Evolutionary conservation across 2,888 invertebrate species (phyloP).

Genomic region (Gibbula magus): DNA sequence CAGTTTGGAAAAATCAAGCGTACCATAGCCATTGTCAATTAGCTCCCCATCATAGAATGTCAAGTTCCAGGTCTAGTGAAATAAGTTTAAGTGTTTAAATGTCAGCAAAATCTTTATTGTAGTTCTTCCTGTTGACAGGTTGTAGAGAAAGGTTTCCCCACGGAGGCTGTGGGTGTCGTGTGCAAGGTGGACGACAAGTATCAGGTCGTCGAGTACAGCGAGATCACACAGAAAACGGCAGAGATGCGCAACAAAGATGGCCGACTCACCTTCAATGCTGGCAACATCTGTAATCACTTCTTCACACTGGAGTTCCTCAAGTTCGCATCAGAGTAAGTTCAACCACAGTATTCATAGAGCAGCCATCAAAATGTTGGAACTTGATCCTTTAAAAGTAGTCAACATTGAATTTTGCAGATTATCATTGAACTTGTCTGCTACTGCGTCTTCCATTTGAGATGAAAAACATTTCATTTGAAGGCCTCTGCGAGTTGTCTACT

Average conservation of each 20-base stretch:
- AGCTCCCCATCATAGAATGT: too few relatives aligned
- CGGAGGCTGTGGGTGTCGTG: slow-evolving; percentile 96
- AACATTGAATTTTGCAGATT: not conserved
- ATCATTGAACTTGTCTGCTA: too few relatives aligned
- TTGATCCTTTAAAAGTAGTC: not conserved
- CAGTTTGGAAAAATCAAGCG: too few relatives aligned
- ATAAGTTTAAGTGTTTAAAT: too few relatives aligned
- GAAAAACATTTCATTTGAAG: too few relatives aligned
- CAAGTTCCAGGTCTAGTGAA: too few relatives aligned
- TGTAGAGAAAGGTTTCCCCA: slow-evolving; percentile 91
- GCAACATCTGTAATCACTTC: slow-evolving; percentile 98
- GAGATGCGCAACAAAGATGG: slow-evolving; percentile 85
- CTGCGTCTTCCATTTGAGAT: too few relatives aligned
- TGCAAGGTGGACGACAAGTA: slow-evolving; percentile 93
- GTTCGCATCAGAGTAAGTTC: slow-evolving; percentile 80
- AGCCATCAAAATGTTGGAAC: not conserved
- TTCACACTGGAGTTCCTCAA: slow-evolving; percentile 91
- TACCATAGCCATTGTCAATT: too few relatives aligned
- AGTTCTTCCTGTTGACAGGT: slow-evolving; percentile 72
- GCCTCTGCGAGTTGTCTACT: too few relatives aligned
- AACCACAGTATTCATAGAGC: not conserved
- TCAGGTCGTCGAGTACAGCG: slow-evolving; percentile 96
- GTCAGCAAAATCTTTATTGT: too few relatives aligned
- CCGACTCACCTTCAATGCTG: slow-evolving; percentile 91
- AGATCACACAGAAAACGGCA: slow-evolving; percentile 91